Evolutionary conservation across 2,888 invertebrate genomes (phyloP).

Genomic region (Acronicta leporina): DNA sequence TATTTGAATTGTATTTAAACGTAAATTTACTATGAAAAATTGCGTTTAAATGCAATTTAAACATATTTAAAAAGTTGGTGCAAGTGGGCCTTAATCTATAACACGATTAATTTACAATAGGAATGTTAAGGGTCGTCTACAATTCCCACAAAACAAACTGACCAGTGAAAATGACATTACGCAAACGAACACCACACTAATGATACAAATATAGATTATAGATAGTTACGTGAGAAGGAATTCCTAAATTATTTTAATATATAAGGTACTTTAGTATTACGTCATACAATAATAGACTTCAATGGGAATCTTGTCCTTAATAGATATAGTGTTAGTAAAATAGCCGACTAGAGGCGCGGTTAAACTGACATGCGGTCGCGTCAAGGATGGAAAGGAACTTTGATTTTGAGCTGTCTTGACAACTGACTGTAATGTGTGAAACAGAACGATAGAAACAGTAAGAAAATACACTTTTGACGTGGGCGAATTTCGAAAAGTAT

Average conservation of each 20-base stretch:
- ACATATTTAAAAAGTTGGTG: too few species aligned
- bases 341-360: constrained; percentile 51
- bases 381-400: constrained; percentile 1
- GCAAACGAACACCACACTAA: constrained; percentile 88
- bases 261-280: constrained; percentile 62
- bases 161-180: constrained; percentile 82
- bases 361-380: constrained; percentile 26
- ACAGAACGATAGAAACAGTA: constrained; percentile 24
- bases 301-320: constrained; percentile 67
- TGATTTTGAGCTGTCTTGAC: constrained; percentile 8
- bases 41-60: too few species aligned
- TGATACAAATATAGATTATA: constrained; percentile 80
- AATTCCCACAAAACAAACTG: constrained; percentile 66
- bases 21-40: too few species aligned
- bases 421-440: constrained; percentile 26
- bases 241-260: constrained; percentile 78
- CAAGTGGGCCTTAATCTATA: too few species aligned
- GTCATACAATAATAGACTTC: constrained; percentile 83
- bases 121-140: constrained; percentile 33
- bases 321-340: constrained; percentile 69
- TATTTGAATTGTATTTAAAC: too few species aligned
- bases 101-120: too few species aligned
- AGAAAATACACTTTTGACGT: constrained; percentile 23
- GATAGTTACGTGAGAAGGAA: constrained; percentile 74
- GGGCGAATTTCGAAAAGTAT: constrained; percentile 23